phyloP scores from a whole-genome alignment of 2,888 invertebrate genomes.

The Tipula unca region DNA sequence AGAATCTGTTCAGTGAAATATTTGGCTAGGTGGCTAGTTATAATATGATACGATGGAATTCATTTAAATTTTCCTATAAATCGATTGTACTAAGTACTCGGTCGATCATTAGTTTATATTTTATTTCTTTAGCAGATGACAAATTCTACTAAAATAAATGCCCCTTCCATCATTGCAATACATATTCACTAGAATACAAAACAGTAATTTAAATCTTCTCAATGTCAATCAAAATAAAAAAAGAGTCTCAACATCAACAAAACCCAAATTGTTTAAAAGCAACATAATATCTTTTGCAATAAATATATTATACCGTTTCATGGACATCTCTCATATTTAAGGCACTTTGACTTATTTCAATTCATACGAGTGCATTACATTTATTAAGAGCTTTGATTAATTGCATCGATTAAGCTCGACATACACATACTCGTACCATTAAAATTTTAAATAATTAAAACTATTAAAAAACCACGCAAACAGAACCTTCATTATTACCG shows the following conservation, averaged over 20 bases:
- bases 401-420: not conserved
- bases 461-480: not conserved
- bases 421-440: not conserved
- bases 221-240: not conserved
- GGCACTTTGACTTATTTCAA: not conserved
- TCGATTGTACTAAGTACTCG: no score
- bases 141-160: no score
- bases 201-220: not conserved
- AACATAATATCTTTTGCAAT: not conserved
- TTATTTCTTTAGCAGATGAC: no score
- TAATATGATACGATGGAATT: no score
- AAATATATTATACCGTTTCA: not conserved
- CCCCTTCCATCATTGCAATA: not conserved
- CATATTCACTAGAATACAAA: not conserved
- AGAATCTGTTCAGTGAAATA: no score
- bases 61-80: no score
- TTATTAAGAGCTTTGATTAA: not conserved
- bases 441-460: not conserved
- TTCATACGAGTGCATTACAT: not conserved
- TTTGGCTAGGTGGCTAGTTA: no score
- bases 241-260: not conserved
- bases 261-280: not conserved
- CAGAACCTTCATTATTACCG: not conserved
- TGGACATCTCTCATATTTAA: not conserved
- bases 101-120: no score